These are phyloP conservation scores for Salvator merianae DNA, from an alignment of 2,113 vertebrate species.

Conservation along the genomic window DNA sequence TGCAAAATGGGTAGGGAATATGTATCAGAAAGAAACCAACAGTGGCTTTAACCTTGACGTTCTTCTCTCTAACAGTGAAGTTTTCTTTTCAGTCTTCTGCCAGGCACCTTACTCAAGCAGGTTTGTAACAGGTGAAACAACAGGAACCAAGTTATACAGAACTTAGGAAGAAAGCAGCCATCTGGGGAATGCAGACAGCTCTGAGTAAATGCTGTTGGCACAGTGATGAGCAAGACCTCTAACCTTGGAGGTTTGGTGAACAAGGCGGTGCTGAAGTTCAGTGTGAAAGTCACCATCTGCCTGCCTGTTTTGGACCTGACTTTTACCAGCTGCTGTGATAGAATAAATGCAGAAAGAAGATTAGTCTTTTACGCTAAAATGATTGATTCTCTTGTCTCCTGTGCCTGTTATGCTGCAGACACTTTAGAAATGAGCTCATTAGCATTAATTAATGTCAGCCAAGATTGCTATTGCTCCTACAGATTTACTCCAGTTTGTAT, in stretches of 20 bases:
- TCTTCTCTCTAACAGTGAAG: accelerated
- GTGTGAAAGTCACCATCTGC: background rate
- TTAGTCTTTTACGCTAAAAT: background rate
- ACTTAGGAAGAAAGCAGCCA: background rate
- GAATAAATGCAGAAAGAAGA: background rate
- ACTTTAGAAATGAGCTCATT: background rate
- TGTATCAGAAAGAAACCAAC: no score
- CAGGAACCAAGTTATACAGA: accelerated
- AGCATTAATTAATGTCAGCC: background rate
- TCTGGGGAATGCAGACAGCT: background rate
- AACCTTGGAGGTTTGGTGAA: background rate
- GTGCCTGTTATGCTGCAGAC: background rate
- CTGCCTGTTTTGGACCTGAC: background rate
- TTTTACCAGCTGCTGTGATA: background rate
- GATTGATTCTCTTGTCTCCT: background rate
- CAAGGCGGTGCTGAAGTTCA: background rate
- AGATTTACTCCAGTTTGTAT: background rate
- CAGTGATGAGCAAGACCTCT: background rate
- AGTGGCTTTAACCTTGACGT: background rate
- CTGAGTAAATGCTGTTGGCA: background rate
- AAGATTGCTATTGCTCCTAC: background rate
- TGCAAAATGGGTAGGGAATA: background rate
- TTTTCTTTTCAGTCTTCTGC: background rate
- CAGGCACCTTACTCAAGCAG: accelerated
- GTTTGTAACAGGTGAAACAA: background rate